Evolutionary conservation across 2,113 vertebrate species (phyloP).

Genomic region (Poeciliopsis retropinna): DNA sequence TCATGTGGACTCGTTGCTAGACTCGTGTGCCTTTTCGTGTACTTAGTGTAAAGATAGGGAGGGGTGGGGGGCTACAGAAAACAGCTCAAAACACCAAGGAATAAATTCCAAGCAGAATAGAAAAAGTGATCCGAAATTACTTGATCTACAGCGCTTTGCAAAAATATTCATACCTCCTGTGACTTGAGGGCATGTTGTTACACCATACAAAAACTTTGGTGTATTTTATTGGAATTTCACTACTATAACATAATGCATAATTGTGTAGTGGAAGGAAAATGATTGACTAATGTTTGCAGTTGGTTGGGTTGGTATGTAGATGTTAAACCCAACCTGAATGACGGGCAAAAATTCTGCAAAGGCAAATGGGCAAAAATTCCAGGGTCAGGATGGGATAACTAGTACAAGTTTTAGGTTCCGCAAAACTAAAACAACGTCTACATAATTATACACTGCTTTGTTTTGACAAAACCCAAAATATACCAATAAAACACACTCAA

Average conservation of each 20-base stretch:
- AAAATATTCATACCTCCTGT: background rate
- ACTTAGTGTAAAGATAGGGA: constrained; percentile 21
- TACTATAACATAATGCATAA: no score
- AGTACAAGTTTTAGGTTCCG: background rate
- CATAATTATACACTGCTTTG: constrained; percentile 3
- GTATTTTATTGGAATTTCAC: background rate
- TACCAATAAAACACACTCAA: background rate
- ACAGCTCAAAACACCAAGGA: constrained; percentile 26
- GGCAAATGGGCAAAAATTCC: background rate
- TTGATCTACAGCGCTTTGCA: background rate
- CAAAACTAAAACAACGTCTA: background rate
- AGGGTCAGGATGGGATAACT: background rate
- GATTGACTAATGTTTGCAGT: background rate
- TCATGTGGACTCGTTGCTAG: constrained; percentile 62
- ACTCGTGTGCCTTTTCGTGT: constrained; percentile 42
- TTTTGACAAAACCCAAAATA: background rate
- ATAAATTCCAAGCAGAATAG: constrained; percentile 47
- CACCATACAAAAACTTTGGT: background rate
- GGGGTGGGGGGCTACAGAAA: background rate
- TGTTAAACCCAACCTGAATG: no score
- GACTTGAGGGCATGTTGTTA: background rate
- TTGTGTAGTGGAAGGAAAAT: background rate
- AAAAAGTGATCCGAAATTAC: background rate
- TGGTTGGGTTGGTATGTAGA: no score
- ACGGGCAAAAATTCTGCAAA: background rate